phyloP scores from a whole-genome alignment of 2,113 vertebrate genomes.

The Nerophis ophidion region DNA sequence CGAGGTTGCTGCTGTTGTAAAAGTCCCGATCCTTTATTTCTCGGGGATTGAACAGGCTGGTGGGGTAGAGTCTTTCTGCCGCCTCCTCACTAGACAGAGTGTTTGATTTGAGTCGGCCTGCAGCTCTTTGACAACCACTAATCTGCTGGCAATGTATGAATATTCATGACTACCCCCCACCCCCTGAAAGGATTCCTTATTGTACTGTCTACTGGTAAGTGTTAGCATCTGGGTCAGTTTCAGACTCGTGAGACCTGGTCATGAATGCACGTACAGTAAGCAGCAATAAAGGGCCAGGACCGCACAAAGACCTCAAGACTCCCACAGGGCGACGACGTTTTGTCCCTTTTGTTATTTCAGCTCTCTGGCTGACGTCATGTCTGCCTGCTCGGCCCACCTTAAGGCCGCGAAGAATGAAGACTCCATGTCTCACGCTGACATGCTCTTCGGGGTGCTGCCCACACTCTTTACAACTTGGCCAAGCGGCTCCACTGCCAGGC shows the following conservation, averaged over 20 bases:
- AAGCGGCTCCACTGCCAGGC: not conserved
- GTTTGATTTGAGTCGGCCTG: conserved; percentile 3
- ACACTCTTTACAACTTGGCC: not conserved
- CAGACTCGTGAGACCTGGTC: not conserved
- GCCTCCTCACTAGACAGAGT: conserved; percentile 11
- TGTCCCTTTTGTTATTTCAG: conserved; percentile 2
- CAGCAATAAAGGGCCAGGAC: conserved; percentile 19
- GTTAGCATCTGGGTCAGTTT: conserved; percentile 29
- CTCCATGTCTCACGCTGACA: too few species aligned
- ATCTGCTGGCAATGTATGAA: conserved; percentile 5
- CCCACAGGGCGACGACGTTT: conserved; percentile 11
- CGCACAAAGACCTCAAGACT: conserved; percentile 32
- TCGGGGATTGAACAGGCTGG: not conserved
- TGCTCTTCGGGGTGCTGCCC: not conserved
- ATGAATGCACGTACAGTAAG: conserved; percentile 2
- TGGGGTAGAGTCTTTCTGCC: not conserved
- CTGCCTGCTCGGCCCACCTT: not conserved
- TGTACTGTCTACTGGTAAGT: not conserved
- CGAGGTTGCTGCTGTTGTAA: not conserved
- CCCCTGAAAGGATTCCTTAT: too few species aligned
- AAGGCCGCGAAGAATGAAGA: too few species aligned
- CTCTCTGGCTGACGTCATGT: not conserved
- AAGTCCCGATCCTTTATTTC: not conserved
- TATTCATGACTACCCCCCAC: conserved; percentile 17
- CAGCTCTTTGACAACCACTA: not conserved